phyloP scores from a whole-genome alignment of 2,113 vertebrate genomes.

The Synchiropus splendidus region DNA sequence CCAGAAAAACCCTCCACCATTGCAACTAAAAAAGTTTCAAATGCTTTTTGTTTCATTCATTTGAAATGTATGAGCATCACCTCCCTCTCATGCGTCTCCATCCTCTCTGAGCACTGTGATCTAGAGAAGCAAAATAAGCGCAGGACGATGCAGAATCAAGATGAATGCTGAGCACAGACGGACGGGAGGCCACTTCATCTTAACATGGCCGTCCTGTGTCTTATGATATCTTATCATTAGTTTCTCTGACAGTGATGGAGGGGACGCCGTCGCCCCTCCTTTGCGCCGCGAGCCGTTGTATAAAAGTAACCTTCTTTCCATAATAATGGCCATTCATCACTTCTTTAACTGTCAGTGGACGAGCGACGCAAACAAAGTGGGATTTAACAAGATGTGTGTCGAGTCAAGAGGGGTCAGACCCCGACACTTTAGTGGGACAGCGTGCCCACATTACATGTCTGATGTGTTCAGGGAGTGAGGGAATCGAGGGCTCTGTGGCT shows the following conservation, averaged over 20 bases:
- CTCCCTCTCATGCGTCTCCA: slow-evolving; percentile 16
- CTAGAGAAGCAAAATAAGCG: slow-evolving; percentile 45
- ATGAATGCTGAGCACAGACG: slow-evolving; percentile 44
- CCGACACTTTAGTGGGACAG: slow-evolving; percentile 27
- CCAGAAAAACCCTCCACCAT: no score
- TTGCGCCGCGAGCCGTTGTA: slow-evolving; percentile 42
- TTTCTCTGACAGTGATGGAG: slow-evolving; percentile 68
- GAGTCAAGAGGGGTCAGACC: not conserved
- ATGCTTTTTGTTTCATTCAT: slow-evolving; percentile 38
- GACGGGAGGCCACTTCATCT: slow-evolving; percentile 55
- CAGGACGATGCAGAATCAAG: slow-evolving; percentile 56
- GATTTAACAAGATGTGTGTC: slow-evolving; percentile 28
- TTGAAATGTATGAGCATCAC: slow-evolving; percentile 5
- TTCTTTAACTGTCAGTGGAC: slow-evolving; percentile 53
- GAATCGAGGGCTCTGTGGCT: slow-evolving; percentile 22
- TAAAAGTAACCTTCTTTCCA: slow-evolving; percentile 72
- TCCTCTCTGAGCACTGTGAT: slow-evolving; percentile 17
- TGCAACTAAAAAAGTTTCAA: no score
- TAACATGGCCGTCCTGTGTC: slow-evolving; percentile 58
- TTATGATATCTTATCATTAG: slow-evolving; percentile 75
- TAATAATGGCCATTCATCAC: slow-evolving; percentile 68
- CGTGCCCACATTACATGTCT: slow-evolving; percentile 37
- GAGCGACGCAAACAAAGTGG: slow-evolving; percentile 27
- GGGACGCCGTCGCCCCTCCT: slow-evolving; percentile 21
- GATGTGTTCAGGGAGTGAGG: slow-evolving; percentile 54